Percentiles rank a stretch among this genome's conserved stretches.
These are phyloP conservation scores for Mycetomoellerius zeteki DNA, from an alignment of 1,140 invertebrate genomes.

Conservation along the genomic window DNA sequence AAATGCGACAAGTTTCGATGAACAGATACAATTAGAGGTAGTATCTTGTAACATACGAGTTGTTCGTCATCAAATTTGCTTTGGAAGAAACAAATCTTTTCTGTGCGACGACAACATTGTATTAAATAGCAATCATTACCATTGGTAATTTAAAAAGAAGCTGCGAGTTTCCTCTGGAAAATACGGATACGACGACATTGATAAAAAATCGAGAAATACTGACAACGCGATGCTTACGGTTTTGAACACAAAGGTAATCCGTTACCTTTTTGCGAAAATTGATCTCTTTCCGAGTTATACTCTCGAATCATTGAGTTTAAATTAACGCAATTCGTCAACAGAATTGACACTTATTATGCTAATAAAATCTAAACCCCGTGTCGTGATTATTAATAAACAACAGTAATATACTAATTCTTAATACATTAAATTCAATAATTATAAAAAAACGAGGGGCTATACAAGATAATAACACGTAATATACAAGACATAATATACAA, in stretches of 20 bases:
- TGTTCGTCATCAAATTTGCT: conserved; percentile 14
- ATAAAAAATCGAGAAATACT: conserved; percentile 46
- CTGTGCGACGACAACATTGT: conserved; percentile 61
- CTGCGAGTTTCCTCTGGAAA: not conserved
- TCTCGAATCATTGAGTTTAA: conserved; percentile 42
- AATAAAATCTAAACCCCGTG: conserved; percentile 55
- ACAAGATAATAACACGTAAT: conserved; percentile 60
- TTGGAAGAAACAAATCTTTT: conserved; percentile 7
- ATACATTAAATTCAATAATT: conserved; percentile 54
- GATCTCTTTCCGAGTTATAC: conserved; percentile 21
- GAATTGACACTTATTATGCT: conserved; percentile 44
- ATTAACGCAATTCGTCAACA: conserved; percentile 15
- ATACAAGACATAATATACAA: conserved; percentile 50
- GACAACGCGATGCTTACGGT: conserved; percentile 46
- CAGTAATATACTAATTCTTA: conserved; percentile 48
- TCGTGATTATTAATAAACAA: conserved; percentile 56
- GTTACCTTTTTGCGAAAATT: conserved; percentile 31
- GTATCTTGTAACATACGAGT: not conserved
- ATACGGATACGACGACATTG: not conserved
- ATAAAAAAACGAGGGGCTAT: conserved; percentile 59
- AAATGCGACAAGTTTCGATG: conserved; percentile 11
- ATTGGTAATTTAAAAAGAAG: not conserved
- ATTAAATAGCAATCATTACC: conserved; percentile 15
- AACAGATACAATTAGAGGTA: not conserved
- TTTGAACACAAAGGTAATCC: conserved; percentile 58